Base-by-base conservation (phyloP, 1,140 invertebrate species). In the Polypedilum pembai region DNA sequence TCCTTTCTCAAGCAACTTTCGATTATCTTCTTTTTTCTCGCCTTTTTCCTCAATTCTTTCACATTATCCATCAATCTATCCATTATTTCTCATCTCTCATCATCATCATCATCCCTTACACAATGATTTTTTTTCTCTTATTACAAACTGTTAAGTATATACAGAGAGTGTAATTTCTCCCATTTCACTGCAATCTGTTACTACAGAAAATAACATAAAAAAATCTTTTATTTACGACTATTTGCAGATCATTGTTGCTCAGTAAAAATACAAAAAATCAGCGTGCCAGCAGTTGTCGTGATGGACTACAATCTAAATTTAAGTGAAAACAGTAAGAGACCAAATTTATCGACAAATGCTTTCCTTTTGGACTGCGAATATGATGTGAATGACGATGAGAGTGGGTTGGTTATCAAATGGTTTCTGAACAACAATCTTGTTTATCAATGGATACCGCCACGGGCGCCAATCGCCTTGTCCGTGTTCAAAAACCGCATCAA, bases 361-460 rank as follows among this genome's bases (percentile, higher is more conserved):
- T 74, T 82, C 75, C 77, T 82, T 69, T 78, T 82, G 75, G 81
- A 82, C 77, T 82, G 81, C 75, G 81, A 82, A 77, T 81, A 81
- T 76, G 81, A 82, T 75, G 77, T 82, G 65, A 79, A 76, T 63
- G 75, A 79, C 40, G 63, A 75, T 69, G 81, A 82, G 77, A 79
- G 79, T 75, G 81, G 81, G 66, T 81, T 82, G 77, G 81, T 82
- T 3, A 77, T 82, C 56, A 82, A 82, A 76, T 82, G 81, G 81
- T 76, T 81, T 73, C 80, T 82, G 72, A 82, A 82, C 75, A 80
- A 80, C 76, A 78, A 81, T 74, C 80, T 79, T 75, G 82, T 82
- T 77, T 82, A 82, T 76, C 81, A 82, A 74, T 82, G 81, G 81
- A 82, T 82, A 78, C 81, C 81, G 74, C 80, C 75, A 78, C 79